Percentiles rank a stretch among this genome's conserved stretches.
Evolutionary conservation across 2,888 invertebrate species (phyloP).

Genomic region (Leucoptera coffeella): DNA sequence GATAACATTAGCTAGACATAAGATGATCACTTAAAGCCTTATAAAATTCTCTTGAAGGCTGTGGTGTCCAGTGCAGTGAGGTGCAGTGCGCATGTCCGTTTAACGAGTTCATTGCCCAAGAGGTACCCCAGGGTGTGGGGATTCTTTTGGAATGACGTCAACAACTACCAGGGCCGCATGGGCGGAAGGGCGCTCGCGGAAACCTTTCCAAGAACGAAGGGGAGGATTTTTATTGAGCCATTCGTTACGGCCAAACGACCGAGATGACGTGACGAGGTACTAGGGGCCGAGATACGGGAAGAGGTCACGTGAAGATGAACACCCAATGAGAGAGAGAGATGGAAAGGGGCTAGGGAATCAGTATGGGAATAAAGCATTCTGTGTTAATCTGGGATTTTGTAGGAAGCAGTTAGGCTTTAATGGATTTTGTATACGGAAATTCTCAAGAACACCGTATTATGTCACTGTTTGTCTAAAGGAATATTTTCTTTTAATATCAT

Average conservation of each 20-base stretch:
- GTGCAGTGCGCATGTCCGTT: slow-evolving; percentile 2
- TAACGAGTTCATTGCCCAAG: slow-evolving; percentile 12
- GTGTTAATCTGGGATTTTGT: too few relatives aligned
- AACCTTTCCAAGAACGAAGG: slow-evolving; percentile 15
- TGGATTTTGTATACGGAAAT: too few relatives aligned
- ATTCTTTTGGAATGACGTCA: slow-evolving; percentile 54
- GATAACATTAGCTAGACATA: too few relatives aligned
- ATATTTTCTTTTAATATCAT: too few relatives aligned
- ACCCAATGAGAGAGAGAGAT: too few relatives aligned
- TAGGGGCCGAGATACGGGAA: slow-evolving; percentile 14
- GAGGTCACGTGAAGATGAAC: too few relatives aligned
- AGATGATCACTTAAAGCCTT: too few relatives aligned
- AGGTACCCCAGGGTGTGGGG: slow-evolving; percentile 45
- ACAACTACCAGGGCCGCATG: slow-evolving; percentile 47
- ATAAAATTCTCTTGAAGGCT: not conserved
- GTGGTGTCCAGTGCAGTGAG: slow-evolving; percentile 10
- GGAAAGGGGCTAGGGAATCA: not conserved
- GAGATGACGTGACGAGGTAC: slow-evolving; percentile 21
- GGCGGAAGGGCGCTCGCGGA: slow-evolving; percentile 14
- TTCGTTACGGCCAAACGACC: slow-evolving; percentile 23
- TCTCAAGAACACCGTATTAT: too few relatives aligned
- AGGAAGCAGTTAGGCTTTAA: too few relatives aligned
- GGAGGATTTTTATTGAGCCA: slow-evolving; percentile 6
- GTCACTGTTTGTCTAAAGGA: too few relatives aligned
- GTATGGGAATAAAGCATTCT: too few relatives aligned